Evolutionary conservation across 2,888 invertebrate species (phyloP).

Genomic region (Seladonia tumulorum): DNA sequence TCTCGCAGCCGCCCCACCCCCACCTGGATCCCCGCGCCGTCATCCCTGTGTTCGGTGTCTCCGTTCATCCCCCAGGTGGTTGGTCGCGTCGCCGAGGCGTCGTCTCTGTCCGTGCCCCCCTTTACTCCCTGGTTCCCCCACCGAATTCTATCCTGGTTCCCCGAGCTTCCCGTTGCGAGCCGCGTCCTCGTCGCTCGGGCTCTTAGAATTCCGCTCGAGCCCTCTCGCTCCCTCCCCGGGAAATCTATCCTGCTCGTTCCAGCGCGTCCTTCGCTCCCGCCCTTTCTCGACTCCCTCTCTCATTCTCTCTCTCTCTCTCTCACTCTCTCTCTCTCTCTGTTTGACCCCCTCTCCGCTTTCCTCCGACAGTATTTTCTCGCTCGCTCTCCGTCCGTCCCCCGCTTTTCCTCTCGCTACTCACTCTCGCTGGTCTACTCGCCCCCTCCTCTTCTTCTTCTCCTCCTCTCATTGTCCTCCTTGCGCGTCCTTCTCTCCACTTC

Average conservation of each 20-base stretch:
- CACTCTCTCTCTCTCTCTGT: background rate
- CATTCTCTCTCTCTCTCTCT: background rate
- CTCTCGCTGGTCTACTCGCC: conserved; percentile 5
- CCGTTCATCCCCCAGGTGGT: background rate
- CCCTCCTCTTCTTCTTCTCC: background rate
- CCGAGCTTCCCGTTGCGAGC: background rate
- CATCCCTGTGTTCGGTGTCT: conserved; percentile 11
- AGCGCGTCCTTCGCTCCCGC: conserved; percentile 31
- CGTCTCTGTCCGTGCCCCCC: conserved; percentile 16
- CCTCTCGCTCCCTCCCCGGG: conserved; percentile 12
- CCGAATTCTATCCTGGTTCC: conserved; percentile 21
- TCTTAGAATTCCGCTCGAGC: conserved; percentile 36
- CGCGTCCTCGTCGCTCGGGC: conserved; percentile 24
- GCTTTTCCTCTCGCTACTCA: conserved; percentile 7
- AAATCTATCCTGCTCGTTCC: conserved; percentile 47
- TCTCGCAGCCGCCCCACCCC: conserved; percentile 11
- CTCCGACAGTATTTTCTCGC: conserved; percentile 10
- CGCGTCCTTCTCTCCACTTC: conserved; percentile 6
- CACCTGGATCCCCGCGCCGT: background rate
- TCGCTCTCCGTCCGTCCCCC: background rate
- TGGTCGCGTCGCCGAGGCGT: background rate
- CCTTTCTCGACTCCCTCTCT: conserved; percentile 9
- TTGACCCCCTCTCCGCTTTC: background rate
- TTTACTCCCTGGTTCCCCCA: background rate
- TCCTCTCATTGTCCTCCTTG: conserved; percentile 17